These are phyloP conservation scores for Scatophagus argus DNA, from an alignment of 2,113 vertebrate genomes.

Conservation along the genomic window DNA sequence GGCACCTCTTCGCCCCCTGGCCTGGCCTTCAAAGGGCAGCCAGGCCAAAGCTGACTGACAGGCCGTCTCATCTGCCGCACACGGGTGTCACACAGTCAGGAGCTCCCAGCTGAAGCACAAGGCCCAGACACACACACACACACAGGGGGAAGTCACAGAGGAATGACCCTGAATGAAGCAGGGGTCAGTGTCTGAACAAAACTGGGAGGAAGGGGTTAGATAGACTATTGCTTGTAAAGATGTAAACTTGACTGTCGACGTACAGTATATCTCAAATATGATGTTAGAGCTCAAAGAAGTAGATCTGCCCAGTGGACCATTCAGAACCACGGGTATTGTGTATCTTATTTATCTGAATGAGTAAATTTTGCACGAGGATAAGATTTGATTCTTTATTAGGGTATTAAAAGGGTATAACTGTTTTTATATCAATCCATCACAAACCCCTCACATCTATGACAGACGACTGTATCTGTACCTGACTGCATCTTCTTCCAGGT, in stretches of 20 bases:
- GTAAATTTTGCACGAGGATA: neutral
- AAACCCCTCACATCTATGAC: too few relatives aligned
- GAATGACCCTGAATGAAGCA: constrained; percentile 79
- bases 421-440: neutral
- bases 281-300: neutral
- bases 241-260: constrained; percentile 11
- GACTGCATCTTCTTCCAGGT: too few relatives aligned
- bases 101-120: constrained; percentile 73
- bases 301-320: neutral
- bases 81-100: constrained; percentile 88
- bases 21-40: constrained; percentile 95
- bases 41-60: constrained; percentile 91
- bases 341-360: neutral
- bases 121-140: constrained; percentile 31
- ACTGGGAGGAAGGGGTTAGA: constrained; percentile 64
- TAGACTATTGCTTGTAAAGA: constrained; percentile 62
- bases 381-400: neutral
- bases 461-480: too few relatives aligned
- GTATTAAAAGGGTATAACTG: too few relatives aligned
- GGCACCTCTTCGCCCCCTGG: constrained; percentile 92
- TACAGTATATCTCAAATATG: neutral
- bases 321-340: neutral
- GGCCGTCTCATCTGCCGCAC: constrained; percentile 91
- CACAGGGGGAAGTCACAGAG: constrained; percentile 54
- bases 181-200: constrained; percentile 75